Base-by-base conservation (phyloP, 2,797 vertebrate species). In the Gymnodraco acuticeps region DNA sequence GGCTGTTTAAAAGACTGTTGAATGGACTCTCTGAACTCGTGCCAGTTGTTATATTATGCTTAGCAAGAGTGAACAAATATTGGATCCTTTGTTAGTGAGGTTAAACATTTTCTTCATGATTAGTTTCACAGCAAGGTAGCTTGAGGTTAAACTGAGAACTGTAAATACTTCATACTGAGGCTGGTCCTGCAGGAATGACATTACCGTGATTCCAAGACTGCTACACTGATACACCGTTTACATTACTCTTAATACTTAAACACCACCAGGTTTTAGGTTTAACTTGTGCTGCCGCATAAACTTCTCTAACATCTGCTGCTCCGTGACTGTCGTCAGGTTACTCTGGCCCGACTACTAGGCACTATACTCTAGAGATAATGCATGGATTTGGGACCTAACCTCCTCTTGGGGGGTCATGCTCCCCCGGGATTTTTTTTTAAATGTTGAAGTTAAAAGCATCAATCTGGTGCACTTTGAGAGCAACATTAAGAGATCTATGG, bases 51-150 rank as follows among this genome's bases (percentile, higher is more conserved):
- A 89, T 88, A 90, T 86, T 80, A 75, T 70, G 75, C 83, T 83
- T 42, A 66, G 33, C 23, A 88, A 83, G 81, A 79, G 79, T 82
- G 88, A 91, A 89, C 71, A 82, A 89, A 92, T 82, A 81, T 56
- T 83, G 78, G 68, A 67, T 53, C 83, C 77, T 80, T 76, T 89
- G 73, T 89, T 56, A 64, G 51, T 77, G 19, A 23, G 59, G 72
- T 63, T 69, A 54, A 78, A 58, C 73, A 50, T 66, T 66, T 75
- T 78, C 53, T 56, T 46, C 43, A 66, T 82, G 27, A 65, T 64
- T 54, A 73, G 43, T 73, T 80, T 68, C 20, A 60, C 43, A 46
- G 59, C 17, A n/a, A 16, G 10, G 47, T 33, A 42, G 52, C 50
- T 8, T 43, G 20, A 74, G 71, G 81, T 68, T 68, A 55, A 79